These are phyloP conservation scores for Portevinia maculata DNA, from an alignment of 2,888 invertebrate genomes.

Conservation along the genomic window DNA sequence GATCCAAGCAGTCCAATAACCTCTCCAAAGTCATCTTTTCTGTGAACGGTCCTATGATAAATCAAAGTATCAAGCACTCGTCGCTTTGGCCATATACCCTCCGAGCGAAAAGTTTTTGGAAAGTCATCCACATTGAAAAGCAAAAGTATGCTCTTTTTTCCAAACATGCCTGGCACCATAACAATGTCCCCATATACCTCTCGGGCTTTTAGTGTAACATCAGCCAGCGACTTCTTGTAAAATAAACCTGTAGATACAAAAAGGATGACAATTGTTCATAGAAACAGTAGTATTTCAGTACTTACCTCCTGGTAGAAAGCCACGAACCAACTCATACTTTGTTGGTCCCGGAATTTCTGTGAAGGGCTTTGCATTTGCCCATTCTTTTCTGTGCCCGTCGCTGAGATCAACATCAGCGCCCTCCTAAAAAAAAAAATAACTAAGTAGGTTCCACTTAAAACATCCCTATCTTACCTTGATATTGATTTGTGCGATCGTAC, in stretches of 20 bases:
- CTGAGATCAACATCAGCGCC: too few species aligned
- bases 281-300: neutral
- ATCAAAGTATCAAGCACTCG: constrained; percentile 80
- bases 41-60: constrained; percentile 80
- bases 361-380: constrained; percentile 51
- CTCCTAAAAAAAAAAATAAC: too few species aligned
- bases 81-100: constrained; percentile 72
- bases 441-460: too few species aligned
- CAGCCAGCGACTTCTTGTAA: constrained; percentile 70
- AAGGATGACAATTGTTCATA: too few species aligned
- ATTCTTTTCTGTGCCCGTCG: too few species aligned
- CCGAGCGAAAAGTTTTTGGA: constrained; percentile 79
- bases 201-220: constrained; percentile 66
- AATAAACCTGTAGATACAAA: too few species aligned
- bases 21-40: constrained; percentile 73
- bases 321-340: constrained; percentile 37
- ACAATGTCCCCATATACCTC: constrained; percentile 80
- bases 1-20: constrained; percentile 73
- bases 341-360: constrained; percentile 69
- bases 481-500: neutral
- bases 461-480: neutral
- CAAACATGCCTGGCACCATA: constrained; percentile 79
- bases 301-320: constrained; percentile 76
- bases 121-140: constrained; percentile 84
- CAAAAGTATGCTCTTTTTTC: constrained; percentile 78